phyloP scores from a whole-genome alignment of 2,797 vertebrate species.

The Esox masquinongy region DNA sequence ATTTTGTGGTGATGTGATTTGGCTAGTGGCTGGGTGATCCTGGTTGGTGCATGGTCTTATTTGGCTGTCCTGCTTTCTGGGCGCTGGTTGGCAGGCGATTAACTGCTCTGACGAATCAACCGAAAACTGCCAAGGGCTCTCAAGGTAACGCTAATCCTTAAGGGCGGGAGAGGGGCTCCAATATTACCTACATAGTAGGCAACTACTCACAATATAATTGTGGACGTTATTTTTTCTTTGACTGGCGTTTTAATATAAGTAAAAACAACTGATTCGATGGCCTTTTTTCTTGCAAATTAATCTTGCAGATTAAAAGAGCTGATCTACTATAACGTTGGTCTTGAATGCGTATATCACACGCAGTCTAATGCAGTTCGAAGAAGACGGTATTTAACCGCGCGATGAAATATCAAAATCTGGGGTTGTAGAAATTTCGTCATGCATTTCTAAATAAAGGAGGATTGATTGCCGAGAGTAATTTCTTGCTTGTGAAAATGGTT shows the following conservation, averaged over 20 bases:
- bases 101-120: constrained; percentile 61
- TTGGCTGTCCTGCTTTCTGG: constrained; percentile 44
- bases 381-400: neutral
- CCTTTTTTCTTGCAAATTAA: neutral
- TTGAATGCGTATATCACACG: neutral
- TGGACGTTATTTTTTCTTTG: neutral
- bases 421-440: neutral
- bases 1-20: constrained; percentile 6
- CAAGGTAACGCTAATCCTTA: constrained; percentile 61
- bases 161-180: constrained; percentile 25
- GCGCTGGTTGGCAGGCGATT: constrained; percentile 59
- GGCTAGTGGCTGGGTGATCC: constrained; percentile 3
- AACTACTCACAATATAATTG: neutral
- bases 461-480: neutral
- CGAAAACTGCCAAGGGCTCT: constrained; percentile 64
- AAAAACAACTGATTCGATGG: neutral
- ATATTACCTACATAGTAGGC: neutral
- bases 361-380: neutral
- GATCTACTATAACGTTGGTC: neutral
- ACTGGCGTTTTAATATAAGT: neutral
- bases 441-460: neutral
- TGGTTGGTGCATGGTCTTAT: constrained; percentile 39
- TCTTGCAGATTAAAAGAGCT: neutral
- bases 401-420: neutral
- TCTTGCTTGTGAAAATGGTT: neutral